These are phyloP conservation scores for Erethizon dorsatum DNA, from an alignment of 2,797 vertebrate genomes.

Conservation along the genomic window DNA sequence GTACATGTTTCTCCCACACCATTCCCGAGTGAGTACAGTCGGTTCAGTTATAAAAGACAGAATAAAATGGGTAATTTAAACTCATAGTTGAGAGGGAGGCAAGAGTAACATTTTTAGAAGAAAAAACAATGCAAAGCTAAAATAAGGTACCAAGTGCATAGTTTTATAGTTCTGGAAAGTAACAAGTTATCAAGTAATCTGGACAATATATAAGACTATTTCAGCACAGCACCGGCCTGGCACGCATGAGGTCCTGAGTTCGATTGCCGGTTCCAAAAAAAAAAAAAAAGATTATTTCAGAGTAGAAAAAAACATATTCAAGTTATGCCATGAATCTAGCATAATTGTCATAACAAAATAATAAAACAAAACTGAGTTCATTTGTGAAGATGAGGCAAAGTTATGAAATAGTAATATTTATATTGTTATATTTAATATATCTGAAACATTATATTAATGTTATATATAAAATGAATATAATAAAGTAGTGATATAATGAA, in stretches of 20 bases:
- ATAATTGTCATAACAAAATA: not conserved
- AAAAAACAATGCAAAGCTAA: not conserved
- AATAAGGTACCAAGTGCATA: not conserved
- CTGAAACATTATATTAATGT: not conserved
- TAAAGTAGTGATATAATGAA: not conserved
- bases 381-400: not conserved
- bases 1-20: not conserved
- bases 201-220: not conserved
- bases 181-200: conserved; percentile 37
- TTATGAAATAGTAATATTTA: conserved; percentile 8
- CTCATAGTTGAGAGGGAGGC: not conserved
- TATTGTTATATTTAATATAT: conserved; percentile 21
- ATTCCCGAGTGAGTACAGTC: not conserved
- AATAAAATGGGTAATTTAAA: not conserved
- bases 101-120: not conserved
- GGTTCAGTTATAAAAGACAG: not conserved
- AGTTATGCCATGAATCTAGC: not conserved
- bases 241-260: too few relatives aligned
- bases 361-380: not conserved
- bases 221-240: not conserved
- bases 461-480: not conserved
- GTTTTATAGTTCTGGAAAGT: conserved; percentile 42
- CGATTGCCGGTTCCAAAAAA: too few relatives aligned
- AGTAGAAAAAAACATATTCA: not conserved
- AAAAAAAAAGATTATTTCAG: not conserved